Evolutionary conservation across 2,888 invertebrate species (phyloP), one percentile per base, ranked within the genome.

Genomic region (Aricia artaxerxes): DNA sequence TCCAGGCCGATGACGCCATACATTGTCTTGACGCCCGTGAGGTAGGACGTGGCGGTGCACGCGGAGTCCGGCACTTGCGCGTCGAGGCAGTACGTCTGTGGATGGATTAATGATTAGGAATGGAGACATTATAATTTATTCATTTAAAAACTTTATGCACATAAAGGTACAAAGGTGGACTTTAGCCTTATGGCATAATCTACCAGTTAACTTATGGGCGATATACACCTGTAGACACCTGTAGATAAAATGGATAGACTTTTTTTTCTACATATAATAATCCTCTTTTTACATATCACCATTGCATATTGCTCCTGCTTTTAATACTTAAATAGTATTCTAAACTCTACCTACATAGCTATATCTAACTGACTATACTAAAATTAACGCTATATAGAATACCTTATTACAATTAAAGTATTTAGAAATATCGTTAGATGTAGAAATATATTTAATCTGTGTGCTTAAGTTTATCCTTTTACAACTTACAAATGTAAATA

Each of bases 11-110:
- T 94, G 1, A 96, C 96, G 0, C 95, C 95, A 79, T 95, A 95
- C 85, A 97, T 97, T 0, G 95, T 96, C 90, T 97, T 97, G 40
- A 97, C 95, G 0, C 97, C 97, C 0, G 95, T 93, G n/a, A 97
- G 90, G 85, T 96, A 96, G 0, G 97, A 96, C 0, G 97, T 97
- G 1, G 97, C 96, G 0, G 96, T 96, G 81, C 96, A 97, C 0
- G 97, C 97, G 0, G 97, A 97, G 87, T 97, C 97, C 0, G 97
- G 94, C 0, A 97, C 97, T 92, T 97, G 96, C 9, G 93, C 95
- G 85, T 96, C 95, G 49, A 95, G 92, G 88, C 95, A 96, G 86
- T 96, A 96, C 0, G 96, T 96, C 95, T 96, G 87, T 16, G 69
- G 78, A 79, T 7, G 79, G 78, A 49, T 49, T 11, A 9, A 9